Evolutionary conservation across 1,140 invertebrate species (phyloP).

Genomic region (Monochamus saltuarius): DNA sequence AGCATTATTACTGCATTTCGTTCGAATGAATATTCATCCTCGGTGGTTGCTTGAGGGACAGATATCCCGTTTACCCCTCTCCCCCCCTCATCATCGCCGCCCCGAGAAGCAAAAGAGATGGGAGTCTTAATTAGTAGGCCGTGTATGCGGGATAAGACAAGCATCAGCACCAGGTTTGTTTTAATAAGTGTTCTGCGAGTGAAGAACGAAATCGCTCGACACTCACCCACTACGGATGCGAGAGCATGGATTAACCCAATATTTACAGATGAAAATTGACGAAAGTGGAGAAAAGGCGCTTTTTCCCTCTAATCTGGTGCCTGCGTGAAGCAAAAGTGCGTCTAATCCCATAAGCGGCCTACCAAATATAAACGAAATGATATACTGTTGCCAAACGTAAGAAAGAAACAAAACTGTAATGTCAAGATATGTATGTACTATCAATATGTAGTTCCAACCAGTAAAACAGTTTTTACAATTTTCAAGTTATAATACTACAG

Average conservation of each 20-base stretch:
- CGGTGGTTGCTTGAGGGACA: too few species aligned
- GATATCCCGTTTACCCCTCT: not conserved
- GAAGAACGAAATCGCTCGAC: slow-evolving; percentile 43
- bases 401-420: too few species aligned
- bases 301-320: slow-evolving; percentile 14
- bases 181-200: slow-evolving; percentile 38
- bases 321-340: too few species aligned
- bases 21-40: not conserved
- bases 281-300: slow-evolving; percentile 23
- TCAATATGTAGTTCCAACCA: too few species aligned
- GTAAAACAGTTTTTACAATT: too few species aligned
- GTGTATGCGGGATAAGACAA: slow-evolving; percentile 41
- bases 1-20: not conserved
- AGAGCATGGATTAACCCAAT: slow-evolving; percentile 40
- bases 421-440: too few species aligned
- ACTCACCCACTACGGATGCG: slow-evolving; percentile 35
- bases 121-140: slow-evolving; percentile 36
- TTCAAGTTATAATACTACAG: too few species aligned
- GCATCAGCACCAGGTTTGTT: slow-evolving; percentile 43
- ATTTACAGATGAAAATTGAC: slow-evolving; percentile 47
- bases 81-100: not conserved
- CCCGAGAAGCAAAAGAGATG: slow-evolving; percentile 26
- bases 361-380: too few species aligned
- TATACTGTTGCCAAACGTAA: too few species aligned
- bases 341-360: too few species aligned